Evolutionary conservation across 2,113 vertebrate species (phyloP).

Genomic region (Forbesichthys papilliferus): DNA sequence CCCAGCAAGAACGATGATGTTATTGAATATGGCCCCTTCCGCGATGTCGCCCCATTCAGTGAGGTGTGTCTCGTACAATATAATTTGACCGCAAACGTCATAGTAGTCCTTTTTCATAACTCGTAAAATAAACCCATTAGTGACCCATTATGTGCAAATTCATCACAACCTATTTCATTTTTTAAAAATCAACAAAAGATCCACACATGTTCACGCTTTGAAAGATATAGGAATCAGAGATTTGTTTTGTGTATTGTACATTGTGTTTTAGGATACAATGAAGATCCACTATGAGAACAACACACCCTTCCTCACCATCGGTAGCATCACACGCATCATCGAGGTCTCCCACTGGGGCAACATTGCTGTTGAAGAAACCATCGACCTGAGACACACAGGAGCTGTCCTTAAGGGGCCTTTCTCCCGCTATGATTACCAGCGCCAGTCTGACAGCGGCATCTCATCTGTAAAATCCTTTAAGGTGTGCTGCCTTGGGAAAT

Average conservation of each 20-base stretch:
- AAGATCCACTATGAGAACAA: constrained; percentile 99
- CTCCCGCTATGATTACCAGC: constrained; percentile 97
- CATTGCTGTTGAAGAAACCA: constrained; percentile 94
- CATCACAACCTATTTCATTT: no score
- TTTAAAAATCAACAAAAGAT: no score
- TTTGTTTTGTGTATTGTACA: not conserved
- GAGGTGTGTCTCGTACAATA: constrained; percentile 77
- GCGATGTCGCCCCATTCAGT: constrained; percentile 85
- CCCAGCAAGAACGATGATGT: constrained; percentile 87
- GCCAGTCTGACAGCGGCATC: constrained; percentile 96
- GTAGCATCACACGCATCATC: constrained; percentile 89
- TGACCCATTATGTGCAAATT: no score
- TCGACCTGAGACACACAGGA: constrained; percentile 94
- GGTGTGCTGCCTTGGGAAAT: constrained; percentile 64
- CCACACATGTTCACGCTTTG: not conserved
- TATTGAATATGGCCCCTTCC: constrained; percentile 95
- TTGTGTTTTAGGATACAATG: constrained; percentile 81
- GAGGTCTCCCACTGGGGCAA: constrained; percentile 99
- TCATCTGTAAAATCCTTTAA: constrained; percentile 99
- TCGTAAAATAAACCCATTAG: not conserved
- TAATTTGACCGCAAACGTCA: not conserved
- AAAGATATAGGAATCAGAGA: no score
- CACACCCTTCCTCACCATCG: constrained; percentile 93
- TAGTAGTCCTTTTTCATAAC: not conserved
- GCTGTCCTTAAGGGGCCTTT: constrained; percentile 94